phyloP scores from a whole-genome alignment of 2,113 vertebrate genomes.

The Alaudala cheleensis region DNA sequence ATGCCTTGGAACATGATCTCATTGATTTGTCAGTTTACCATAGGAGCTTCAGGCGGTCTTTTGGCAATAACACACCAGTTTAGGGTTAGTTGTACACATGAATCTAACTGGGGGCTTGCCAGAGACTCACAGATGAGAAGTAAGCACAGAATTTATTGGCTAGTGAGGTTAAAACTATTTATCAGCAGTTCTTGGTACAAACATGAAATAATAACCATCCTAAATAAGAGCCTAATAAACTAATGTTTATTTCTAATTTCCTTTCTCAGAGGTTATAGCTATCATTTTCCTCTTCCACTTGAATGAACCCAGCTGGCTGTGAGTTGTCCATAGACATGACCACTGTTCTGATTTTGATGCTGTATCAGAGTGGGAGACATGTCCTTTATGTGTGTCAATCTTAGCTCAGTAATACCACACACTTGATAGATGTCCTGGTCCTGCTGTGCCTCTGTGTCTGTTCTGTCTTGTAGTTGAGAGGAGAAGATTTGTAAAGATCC shows the following conservation, averaged over 20 bases:
- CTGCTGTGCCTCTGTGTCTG: neutral
- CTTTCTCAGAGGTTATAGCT: neutral
- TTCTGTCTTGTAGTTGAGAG: neutral
- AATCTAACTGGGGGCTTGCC: neutral
- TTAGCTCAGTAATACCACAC: neutral
- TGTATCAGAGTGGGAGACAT: accelerated
- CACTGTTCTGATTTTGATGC: neutral
- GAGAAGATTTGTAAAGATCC: neutral
- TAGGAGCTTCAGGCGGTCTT: neutral
- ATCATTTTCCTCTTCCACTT: neutral
- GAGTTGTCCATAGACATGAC: neutral
- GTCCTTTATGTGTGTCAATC: neutral
- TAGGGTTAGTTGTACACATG: neutral
- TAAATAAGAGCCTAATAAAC: neutral
- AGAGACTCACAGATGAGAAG: neutral
- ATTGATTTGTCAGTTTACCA: neutral
- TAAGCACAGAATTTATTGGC: neutral
- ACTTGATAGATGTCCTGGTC: neutral
- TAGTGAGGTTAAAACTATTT: neutral
- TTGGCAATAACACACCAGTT: neutral
- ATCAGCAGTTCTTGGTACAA: neutral
- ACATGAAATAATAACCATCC: neutral
- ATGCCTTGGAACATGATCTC: neutral
- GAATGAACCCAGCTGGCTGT: neutral
- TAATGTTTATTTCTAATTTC: neutral